Base-by-base conservation (phyloP, 2,888 invertebrate genomes). In the Cephus runcator region DNA sequence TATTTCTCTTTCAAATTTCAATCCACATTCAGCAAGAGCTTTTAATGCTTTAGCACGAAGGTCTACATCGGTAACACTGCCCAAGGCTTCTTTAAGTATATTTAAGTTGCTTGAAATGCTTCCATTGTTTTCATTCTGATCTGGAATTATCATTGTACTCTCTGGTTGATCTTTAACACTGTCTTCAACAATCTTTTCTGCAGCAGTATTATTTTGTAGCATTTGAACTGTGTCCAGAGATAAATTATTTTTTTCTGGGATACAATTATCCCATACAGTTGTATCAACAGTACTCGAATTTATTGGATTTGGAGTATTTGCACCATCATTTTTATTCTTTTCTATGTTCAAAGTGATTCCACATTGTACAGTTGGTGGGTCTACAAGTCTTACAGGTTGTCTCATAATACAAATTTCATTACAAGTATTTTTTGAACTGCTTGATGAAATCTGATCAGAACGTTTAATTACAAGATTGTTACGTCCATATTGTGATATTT, bases 21-120 rank as follows among this genome's bases (percentile, higher is more conserved):
- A 87, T 11, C 88, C 87, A 76, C 89, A 90, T 12, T 89, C 87
- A 0, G 84, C 83, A 3, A 91, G 81, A 12, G 88, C 90, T 74
- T 87, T 83, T 23, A 91, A 73, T 4, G 91, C 90, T 75, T 86
- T 86, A 23, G 82, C 80, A n/a, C 87, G 81, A 12, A 90, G 78
- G 12, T 84, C 80, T 34, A 83, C 77, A 75, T 91, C 87, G 4
- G 80, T 84, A 0, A 89, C 82, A n/a, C 85, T 87, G 12, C 82
- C 86, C 12, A 90, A 76, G 31, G 90, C 90, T 79, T 88, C 83
- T 73, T 87, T 83, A 15, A 91, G 82, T 68, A 89, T 87, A 75
- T 78, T 81, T 56, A 86, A 83, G 75, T 83, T 81, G 15, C 83
- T 80, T 33, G 77, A 73, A n/a, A 81, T 75, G 69, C 83, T 79